Evolutionary conservation across 2,797 vertebrate species (phyloP).

Genomic region (Hemitrygon akajei): DNA sequence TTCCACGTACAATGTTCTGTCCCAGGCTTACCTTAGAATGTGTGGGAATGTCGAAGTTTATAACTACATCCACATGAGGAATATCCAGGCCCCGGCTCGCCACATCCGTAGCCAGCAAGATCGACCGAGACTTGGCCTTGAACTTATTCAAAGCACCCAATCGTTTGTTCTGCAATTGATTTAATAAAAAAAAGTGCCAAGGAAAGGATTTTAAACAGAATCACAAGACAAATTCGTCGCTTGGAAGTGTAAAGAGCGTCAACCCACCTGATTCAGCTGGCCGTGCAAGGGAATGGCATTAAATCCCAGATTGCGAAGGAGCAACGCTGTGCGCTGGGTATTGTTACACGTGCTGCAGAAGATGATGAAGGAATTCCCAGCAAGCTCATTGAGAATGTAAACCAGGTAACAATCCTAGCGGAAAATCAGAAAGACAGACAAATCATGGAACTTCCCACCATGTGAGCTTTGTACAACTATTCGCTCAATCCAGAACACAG

Average conservation of each 20-base stretch:
- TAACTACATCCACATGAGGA: constrained; percentile 91
- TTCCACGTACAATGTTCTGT: not conserved
- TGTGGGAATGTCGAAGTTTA: constrained; percentile 96
- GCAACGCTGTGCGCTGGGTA: constrained; percentile 83
- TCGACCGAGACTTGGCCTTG: constrained; percentile 88
- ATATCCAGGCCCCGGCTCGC: constrained; percentile 93
- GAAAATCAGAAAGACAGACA: constrained; percentile 38
- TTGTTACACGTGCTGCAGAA: constrained; percentile 94
- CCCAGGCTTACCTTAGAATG: constrained; percentile 79
- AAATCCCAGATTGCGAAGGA: constrained; percentile 91
- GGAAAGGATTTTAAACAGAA: constrained; percentile 15
- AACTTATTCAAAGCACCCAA: constrained; percentile 92
- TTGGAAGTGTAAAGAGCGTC: not conserved
- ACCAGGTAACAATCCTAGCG: constrained; percentile 90
- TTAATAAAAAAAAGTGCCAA: constrained; percentile 32
- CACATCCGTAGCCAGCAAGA: constrained; percentile 91
- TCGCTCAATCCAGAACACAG: not conserved
- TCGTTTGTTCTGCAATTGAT: constrained; percentile 74
- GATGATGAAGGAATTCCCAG: constrained; percentile 95
- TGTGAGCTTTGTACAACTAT: not conserved
- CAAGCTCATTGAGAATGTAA: constrained; percentile 92
- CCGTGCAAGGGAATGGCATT: constrained; percentile 92
- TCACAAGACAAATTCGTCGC: no score
- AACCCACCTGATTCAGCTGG: constrained; percentile 88
- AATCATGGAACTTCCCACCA: not conserved